These are phyloP conservation scores for Drosophila paranaensis DNA, from an alignment of 2,888 invertebrate species.

Conservation along the genomic window DNA sequence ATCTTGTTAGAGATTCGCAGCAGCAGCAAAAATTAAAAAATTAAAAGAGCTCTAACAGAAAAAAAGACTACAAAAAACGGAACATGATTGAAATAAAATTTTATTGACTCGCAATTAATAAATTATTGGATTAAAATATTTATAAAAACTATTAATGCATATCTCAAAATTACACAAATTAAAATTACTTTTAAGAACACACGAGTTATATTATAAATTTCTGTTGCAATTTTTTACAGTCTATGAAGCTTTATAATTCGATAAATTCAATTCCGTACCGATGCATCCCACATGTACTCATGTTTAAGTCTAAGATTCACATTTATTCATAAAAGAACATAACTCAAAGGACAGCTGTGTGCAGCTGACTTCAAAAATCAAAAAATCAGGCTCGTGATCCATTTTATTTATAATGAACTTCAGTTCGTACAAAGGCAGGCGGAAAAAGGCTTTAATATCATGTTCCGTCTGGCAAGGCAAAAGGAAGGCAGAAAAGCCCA, in stretches of 20 bases:
- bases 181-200: no score
- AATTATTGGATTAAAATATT: neutral
- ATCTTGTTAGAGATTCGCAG: slow-evolving; percentile 42
- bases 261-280: no score
- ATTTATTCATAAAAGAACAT: neutral
- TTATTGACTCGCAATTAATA: slow-evolving; percentile 1
- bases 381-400: slow-evolving; percentile 17
- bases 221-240: no score
- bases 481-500: slow-evolving; percentile 35
- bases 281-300: no score
- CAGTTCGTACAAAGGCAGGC: slow-evolving; percentile 44
- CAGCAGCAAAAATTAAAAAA: slow-evolving; percentile 28
- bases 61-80: neutral
- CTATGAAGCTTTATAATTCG: no score
- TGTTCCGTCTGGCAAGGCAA: slow-evolving; percentile 43
- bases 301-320: no score
- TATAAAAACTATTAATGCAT: neutral
- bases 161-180: neutral
- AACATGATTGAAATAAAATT: neutral
- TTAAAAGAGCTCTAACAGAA: neutral
- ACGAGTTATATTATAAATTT: no score
- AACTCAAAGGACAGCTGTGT: neutral
- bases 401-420: slow-evolving; percentile 60
- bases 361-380: slow-evolving; percentile 6
- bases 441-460: slow-evolving; percentile 56